Conservation (phyloP, 2,888 invertebrate species). For the Hoplodrina blanda region DNA sequence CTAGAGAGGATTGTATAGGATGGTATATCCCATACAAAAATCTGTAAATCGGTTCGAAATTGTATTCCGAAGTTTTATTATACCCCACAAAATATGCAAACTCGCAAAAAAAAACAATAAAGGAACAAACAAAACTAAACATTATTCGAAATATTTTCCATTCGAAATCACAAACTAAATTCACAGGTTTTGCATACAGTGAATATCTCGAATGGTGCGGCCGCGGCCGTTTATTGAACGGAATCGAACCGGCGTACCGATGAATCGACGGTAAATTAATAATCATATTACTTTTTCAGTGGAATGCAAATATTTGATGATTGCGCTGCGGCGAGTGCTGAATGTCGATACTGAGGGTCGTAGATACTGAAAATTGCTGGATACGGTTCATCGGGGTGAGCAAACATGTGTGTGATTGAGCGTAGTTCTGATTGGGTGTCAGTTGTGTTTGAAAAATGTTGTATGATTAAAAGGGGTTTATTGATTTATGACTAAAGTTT, state of each 20-base stretch:
- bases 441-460: constrained; percentile 25
- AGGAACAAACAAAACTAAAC: constrained; percentile 33
- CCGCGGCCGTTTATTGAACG: constrained; percentile 73
- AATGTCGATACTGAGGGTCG: constrained; percentile 61
- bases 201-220: constrained; percentile 74
- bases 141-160: constrained; percentile 66
- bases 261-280: constrained; percentile 89
- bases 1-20: too few relatives aligned
- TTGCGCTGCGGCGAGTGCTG: constrained; percentile 84
- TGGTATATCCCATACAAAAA: background rate
- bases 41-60: constrained; percentile 4
- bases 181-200: constrained; percentile 78
- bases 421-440: constrained; percentile 23
- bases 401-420: constrained; percentile 33
- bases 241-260: constrained; percentile 76
- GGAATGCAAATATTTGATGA: constrained; percentile 90
- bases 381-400: constrained; percentile 19
- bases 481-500: background rate
- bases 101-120: constrained; percentile 11
- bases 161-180: constrained; percentile 76
- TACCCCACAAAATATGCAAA: constrained; percentile 10
- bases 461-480: constrained; percentile 3
- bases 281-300: constrained; percentile 90
- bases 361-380: constrained; percentile 43
- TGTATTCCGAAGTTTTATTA: constrained; percentile 6